Conservation (phyloP, 2,797 vertebrate species). For the Alfaro cultratus region DNA sequence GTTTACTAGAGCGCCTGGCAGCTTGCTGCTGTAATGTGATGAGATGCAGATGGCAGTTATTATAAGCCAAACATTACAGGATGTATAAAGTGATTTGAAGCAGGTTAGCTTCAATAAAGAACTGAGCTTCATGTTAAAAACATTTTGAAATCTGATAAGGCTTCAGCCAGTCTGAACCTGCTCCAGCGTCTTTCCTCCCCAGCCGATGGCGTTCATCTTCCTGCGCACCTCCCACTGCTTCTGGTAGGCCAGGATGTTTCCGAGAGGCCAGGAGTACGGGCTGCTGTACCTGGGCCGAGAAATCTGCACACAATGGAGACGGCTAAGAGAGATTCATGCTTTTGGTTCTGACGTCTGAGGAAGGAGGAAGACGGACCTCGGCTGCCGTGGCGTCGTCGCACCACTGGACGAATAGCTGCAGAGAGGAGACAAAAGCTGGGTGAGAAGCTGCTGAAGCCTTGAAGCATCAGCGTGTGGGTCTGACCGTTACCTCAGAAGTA, state of each 20-base stretch:
- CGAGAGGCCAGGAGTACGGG: slow-evolving; percentile 97
- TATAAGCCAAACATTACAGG: background rate
- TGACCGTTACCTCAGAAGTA: slow-evolving; percentile 89
- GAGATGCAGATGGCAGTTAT: background rate
- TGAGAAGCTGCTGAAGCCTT: background rate
- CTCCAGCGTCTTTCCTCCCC: slow-evolving; percentile 90
- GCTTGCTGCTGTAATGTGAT: background rate
- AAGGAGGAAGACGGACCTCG: slow-evolving; percentile 80
- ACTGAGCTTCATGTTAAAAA: background rate
- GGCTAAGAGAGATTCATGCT: background rate
- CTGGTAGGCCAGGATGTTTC: slow-evolving; percentile 92
- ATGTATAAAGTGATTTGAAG: background rate
- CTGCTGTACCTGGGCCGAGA: slow-evolving; percentile 92
- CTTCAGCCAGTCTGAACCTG: slow-evolving; percentile 81
- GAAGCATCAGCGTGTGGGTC: background rate
- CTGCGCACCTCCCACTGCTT: slow-evolving; percentile 95
- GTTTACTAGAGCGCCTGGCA: background rate
- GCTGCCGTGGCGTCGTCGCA: slow-evolving; percentile 93
- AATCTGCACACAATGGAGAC: slow-evolving; percentile 79
- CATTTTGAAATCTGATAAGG: background rate
- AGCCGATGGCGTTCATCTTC: slow-evolving; percentile 97
- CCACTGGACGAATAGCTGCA: slow-evolving; percentile 96
- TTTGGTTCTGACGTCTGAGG: background rate
- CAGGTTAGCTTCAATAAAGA: background rate
- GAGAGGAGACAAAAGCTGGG: slow-evolving; percentile 3